Evolutionary conservation across 2,797 vertebrate genomes (phyloP), one percentile per base, ranked within the genome.

Genomic region (Ptychobarbus kaznakovi): DNA sequence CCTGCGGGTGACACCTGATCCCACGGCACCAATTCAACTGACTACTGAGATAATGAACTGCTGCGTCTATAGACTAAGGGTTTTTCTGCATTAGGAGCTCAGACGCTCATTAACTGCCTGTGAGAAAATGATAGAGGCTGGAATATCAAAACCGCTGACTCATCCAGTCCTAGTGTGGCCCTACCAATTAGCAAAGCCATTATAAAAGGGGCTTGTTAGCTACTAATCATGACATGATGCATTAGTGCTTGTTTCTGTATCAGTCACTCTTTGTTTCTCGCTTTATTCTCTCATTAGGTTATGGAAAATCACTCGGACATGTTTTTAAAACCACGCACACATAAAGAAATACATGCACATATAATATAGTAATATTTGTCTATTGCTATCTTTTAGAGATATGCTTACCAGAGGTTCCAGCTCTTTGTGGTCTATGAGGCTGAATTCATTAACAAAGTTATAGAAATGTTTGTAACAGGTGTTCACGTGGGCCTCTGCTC

Each of bases 381-480:
- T 51, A 18, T 32, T 32, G 72, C 12, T 16, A 0, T 32, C 0
- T 2, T n/a, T 25, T 16, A 40, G 15, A 22, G 11, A 46, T 25
- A 1, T 5, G 90, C 97, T 96, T 92, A 99, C 98, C 97, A 99
- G 96, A 1, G 98, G 98, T 82, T 99, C 98, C 92, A 99, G 94
- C 94, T 99, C 98, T 94, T 99, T 99, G 93, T 97, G 96, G 92
- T 99, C 98, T 16, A 97, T 99, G 90, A 99, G 97, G 92, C 94
- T 95, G 90, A 99, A 99, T 95, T 99, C 97, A 1, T 93, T 95
- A 87, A 99, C 97, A 18, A 99, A 99, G 93, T 99, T 97, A 94
- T 97, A 99, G 94, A 99, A 99, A 94, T 99, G 98, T 94, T 99
- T 99, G 95, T 99, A 99, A 95, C 98, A 99, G 91, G 98, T 99